Evolutionary conservation across 2,113 vertebrate genomes (phyloP).

Genomic region (Mustela lutreola): DNA sequence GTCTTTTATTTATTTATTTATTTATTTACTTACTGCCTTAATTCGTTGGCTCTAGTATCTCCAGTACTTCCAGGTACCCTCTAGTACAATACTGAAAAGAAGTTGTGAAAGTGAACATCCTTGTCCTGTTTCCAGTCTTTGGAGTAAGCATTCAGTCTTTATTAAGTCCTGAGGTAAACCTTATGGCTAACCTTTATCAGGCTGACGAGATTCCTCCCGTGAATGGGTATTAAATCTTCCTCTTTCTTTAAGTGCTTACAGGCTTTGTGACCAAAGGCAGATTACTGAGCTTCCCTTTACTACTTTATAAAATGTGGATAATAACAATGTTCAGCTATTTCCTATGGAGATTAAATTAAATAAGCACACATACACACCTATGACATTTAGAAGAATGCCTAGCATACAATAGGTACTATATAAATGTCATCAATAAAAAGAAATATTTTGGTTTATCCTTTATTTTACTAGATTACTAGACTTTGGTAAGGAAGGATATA

Average conservation of each 20-base stretch:
- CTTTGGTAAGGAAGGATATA: background rate
- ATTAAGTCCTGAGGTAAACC: no score
- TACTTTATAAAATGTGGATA: background rate
- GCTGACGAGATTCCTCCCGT: background rate
- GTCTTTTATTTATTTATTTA: background rate
- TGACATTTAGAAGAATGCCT: background rate
- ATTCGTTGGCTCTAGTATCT: background rate
- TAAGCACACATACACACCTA: background rate
- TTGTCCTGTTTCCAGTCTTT: background rate
- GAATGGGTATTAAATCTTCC: background rate
- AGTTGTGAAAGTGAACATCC: background rate
- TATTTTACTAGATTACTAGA: background rate
- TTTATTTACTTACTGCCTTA: conserved; percentile 13
- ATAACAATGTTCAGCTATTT: background rate
- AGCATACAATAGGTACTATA: background rate
- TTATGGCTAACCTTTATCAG: background rate
- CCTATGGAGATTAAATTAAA: background rate
- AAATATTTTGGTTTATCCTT: background rate
- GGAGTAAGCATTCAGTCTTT: background rate
- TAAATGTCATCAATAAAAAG: background rate
- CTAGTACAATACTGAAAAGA: background rate
- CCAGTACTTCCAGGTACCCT: no score
- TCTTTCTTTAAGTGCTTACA: background rate
- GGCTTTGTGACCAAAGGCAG: background rate
- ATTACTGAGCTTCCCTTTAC: background rate